A percentile compares a stretch with the other conserved stretches of the same genome.
Evolutionary conservation across 2,888 invertebrate genomes (phyloP).

Genomic region (Xanthostigma xanthostigma): DNA sequence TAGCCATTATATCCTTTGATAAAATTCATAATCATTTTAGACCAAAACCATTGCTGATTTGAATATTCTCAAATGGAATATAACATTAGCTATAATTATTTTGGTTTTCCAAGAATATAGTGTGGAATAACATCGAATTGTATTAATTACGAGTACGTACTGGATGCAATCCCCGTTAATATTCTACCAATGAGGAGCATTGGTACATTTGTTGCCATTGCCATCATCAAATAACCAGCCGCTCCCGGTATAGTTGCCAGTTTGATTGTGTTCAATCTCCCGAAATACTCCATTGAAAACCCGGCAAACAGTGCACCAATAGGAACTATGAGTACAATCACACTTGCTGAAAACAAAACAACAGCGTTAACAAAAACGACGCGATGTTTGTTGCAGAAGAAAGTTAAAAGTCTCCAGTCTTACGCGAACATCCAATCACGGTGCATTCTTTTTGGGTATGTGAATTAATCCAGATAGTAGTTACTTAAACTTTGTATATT

Average conservation of each 20-base stretch:
- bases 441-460: background rate
- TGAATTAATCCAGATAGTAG: too few species aligned
- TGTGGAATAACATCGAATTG: too few species aligned
- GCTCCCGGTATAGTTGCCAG: slow-evolving; percentile 36
- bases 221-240: slow-evolving; percentile 39
- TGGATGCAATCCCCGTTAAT: slow-evolving; percentile 37
- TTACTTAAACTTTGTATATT: background rate
- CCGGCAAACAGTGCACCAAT: slow-evolving; percentile 37
- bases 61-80: too few species aligned
- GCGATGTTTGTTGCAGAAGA: background rate
- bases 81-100: too few species aligned
- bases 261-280: slow-evolving; percentile 38
- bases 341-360: slow-evolving; percentile 30
- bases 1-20: too few species aligned
- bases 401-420: background rate
- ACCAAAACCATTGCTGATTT: too few species aligned
- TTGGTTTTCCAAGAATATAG: too few species aligned
- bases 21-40: too few species aligned
- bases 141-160: slow-evolving; percentile 18
- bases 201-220: slow-evolving; percentile 31
- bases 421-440: background rate
- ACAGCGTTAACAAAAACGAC: background rate
- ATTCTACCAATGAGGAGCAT: slow-evolving; percentile 36
- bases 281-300: slow-evolving; percentile 37
- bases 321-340: slow-evolving; percentile 38